Base-by-base conservation (phyloP, 2,888 invertebrate species). In the Osmoderma eremita region DNA sequence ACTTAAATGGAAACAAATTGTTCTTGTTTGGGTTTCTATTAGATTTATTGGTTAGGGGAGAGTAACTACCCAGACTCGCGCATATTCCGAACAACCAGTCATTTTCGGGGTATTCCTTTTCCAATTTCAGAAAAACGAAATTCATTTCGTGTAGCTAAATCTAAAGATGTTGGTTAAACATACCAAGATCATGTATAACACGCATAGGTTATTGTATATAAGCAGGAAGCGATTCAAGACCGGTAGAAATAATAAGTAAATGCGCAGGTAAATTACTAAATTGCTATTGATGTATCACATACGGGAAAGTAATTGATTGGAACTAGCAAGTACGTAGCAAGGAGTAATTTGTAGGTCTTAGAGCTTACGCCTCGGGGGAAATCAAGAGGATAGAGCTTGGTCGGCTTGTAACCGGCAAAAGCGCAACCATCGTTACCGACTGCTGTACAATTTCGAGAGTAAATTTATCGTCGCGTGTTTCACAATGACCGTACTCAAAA, bases 1-100 rank as follows among this genome's bases (percentile, higher is more conserved):
- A 67, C 74, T 73, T 75, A 77, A 78, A 78, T 78, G 78, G 74
- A 77, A 78, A 78, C 76, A 77, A 78, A 78, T 77, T 76, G 70
- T 73, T 69, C 65, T 65, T 71, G 68, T 71, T 72, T 70, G 70
- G 49, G 49, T 50, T 58, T 50, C 54, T 30, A 49, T 64, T 58
- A 53, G 58, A 67, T 64, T 64, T 67, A 63, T 64, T 45, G 64
- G 39, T 48, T 54, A 56, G 67, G 62, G 50, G 49, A 42, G 53
- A 20, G 20, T 5, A 15, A 39, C 12, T 10, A 12, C 20, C 12
- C 18, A 17, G 13, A 48, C 18, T 20, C 17, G 48, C 20, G 8
- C 48, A 48, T 48, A 48, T 17, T 18, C 20, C 10, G 17, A 18
- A n/a, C n/a, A n/a, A 18, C 20, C 48, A 18, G 0, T 18, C 3